Evolutionary conservation across 2,888 invertebrate species (phyloP), one percentile per base, ranked within the genome.

Genomic region (Neocrepidodera transversa): DNA sequence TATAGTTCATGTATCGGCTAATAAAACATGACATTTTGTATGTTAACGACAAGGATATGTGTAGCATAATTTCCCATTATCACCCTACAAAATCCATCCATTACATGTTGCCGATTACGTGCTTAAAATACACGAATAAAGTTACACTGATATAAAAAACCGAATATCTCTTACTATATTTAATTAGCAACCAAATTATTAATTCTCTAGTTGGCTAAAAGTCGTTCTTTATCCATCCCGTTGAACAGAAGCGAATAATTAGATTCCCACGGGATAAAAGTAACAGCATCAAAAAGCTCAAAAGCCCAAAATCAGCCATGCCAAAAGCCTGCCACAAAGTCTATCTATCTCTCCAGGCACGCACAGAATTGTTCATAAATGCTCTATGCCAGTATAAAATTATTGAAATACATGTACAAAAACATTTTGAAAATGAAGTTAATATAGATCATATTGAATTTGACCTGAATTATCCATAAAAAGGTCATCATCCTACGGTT

Each of bases 181-280:
- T n/a, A n/a, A n/a, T n/a, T n/a, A n/a, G n/a, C n/a, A n/a, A n/a
- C n/a, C n/a, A n/a, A n/a, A n/a, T n/a, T n/a, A n/a, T n/a, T n/a
- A n/a, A n/a, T n/a, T n/a, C n/a, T n/a, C n/a, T n/a, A n/a, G n/a
- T n/a, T n/a, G n/a, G n/a, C n/a, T n/a, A n/a, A n/a, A n/a, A n/a
- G n/a, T n/a, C n/a, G n/a, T n/a, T n/a, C n/a, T 42, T 42, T 42
- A 42, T 42, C 11, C 42, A 13, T 42, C 13, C 18, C 20, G 2
- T 20, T 4, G 13, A 8, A 20, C 42, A 20, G 26, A 28, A 45
- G 13, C 13, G 20, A 45, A 45, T 45, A 45, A 45, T 45, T 45
- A 45, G 45, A 45, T 45, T 45, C 45, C 45, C 45, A 3, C 5
- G 16, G 45, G 45, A 45, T 26, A 45, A 45, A n/a, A 45, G 45